phyloP scores from a whole-genome alignment of 2,113 vertebrate genomes.

The Montifringilla adamsi region DNA sequence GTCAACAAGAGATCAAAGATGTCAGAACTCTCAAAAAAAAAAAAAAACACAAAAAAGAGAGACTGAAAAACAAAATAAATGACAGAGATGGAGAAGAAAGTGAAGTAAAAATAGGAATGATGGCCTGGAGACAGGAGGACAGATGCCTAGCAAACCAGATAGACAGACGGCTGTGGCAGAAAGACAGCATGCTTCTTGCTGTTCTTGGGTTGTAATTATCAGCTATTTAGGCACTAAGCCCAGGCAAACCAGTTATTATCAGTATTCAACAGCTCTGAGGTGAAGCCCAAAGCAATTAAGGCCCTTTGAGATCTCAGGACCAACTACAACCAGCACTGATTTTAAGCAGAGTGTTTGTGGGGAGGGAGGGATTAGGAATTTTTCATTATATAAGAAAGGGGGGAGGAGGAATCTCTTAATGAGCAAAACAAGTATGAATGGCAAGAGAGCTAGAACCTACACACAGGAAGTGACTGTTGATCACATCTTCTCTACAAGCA shows the following conservation, averaged over 20 bases:
- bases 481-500: background rate
- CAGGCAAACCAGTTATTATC: slow-evolving; percentile 54
- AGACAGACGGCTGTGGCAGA: slow-evolving; percentile 44
- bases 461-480: background rate
- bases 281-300: slow-evolving; percentile 41
- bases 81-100: background rate
- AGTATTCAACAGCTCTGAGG: slow-evolving; percentile 41
- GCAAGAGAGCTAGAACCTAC: background rate
- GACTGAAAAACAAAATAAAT: background rate
- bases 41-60: background rate
- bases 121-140: slow-evolving; percentile 52
- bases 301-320: background rate
- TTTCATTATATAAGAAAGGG: background rate
- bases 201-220: slow-evolving; percentile 64
- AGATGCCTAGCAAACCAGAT: slow-evolving; percentile 42
- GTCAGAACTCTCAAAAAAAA: background rate
- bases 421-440: background rate
- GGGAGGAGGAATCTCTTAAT: background rate
- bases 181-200: slow-evolving; percentile 36
- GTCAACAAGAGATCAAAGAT: slow-evolving; percentile 5
- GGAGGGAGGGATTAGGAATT: background rate
- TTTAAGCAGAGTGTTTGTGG: background rate
- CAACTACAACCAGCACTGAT: slow-evolving; percentile 15
- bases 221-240: slow-evolving; percentile 42
- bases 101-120: background rate